Percentiles rank a stretch among this genome's conserved stretches.
These are phyloP conservation scores for Pangasius larnaudii DNA, from an alignment of 2,797 vertebrate genomes.

Conservation along the genomic window DNA sequence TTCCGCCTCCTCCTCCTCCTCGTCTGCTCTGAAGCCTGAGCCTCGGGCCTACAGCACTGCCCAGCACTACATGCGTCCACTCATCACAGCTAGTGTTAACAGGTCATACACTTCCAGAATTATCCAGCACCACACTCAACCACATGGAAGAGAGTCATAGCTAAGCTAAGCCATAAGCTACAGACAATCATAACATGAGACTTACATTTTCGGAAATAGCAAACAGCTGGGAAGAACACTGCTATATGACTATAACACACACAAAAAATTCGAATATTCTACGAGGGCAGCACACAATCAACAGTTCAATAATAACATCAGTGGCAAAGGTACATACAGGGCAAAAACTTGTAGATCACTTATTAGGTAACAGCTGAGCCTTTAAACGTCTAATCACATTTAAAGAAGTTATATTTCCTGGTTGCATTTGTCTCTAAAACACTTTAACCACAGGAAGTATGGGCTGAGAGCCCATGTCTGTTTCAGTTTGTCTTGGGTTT, in stretches of 20 bases:
- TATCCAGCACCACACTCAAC: neutral
- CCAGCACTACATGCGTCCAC: conserved; percentile 4
- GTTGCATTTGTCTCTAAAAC: neutral
- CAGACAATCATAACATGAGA: neutral
- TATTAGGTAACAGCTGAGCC: neutral
- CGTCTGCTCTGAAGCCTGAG: conserved; percentile 3
- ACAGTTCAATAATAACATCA: neutral
- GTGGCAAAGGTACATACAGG: neutral
- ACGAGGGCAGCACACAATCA: neutral
- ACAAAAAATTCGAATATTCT: no score
- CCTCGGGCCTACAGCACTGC: conserved; percentile 5
- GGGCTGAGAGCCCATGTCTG: neutral
- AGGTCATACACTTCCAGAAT: neutral
- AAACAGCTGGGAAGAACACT: neutral
- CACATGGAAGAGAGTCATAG: neutral
- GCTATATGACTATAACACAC: neutral
- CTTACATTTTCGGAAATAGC: neutral
- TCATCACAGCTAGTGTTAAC: conserved; percentile 32
- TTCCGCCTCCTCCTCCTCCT: neutral
- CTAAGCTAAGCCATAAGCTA: neutral
- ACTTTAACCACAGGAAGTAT: conserved; percentile 30
- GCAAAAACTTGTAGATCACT: neutral
- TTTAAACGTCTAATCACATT: neutral
- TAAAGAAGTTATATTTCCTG: neutral
- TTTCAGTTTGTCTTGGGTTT: neutral